Percentiles rank a stretch among this genome's conserved stretches.
phyloP scores from a whole-genome alignment of 1,140 invertebrate genomes.

The Philopotamus ludificatus region DNA sequence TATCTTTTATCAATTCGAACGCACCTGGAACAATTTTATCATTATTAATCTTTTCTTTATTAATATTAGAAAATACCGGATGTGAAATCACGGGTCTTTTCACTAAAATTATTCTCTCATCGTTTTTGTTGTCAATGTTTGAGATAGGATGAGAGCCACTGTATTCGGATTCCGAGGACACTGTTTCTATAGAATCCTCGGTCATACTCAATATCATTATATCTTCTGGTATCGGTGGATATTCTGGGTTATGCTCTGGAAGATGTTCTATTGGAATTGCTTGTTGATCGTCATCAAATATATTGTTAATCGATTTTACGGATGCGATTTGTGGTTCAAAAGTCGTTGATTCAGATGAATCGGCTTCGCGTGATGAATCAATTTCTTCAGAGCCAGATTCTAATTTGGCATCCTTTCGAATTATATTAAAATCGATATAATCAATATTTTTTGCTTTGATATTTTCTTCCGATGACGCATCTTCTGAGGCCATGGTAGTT shows the following conservation, averaged over 20 bases:
- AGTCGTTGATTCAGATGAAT: conserved; percentile 13
- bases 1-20: conserved; percentile 24
- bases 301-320: conserved; percentile 30
- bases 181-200: conserved; percentile 36
- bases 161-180: conserved; percentile 32
- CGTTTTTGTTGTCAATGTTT: conserved; percentile 26
- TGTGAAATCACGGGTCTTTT: conserved; percentile 23
- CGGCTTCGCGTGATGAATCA: conserved; percentile 11
- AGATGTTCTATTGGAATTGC: conserved; percentile 37
- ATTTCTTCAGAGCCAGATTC: conserved; percentile 13
- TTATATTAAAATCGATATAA: not conserved
- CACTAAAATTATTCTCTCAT: conserved; percentile 32
- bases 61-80: conserved; percentile 12
- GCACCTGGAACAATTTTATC: conserved; percentile 38
- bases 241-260: conserved; percentile 47
- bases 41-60: conserved; percentile 22
- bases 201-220: conserved; percentile 36
- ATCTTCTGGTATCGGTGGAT: conserved; percentile 48
- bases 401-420: not conserved
- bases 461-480: conserved; percentile 33
- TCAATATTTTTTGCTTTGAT: conserved; percentile 7
- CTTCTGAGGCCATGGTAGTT: conserved; percentile 31
- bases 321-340: conserved; percentile 21
- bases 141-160: conserved; percentile 20
- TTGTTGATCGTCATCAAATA: conserved; percentile 36